Evolutionary conservation across 2,888 invertebrate genomes (phyloP).

Genomic region (Athrips mouffetella): DNA sequence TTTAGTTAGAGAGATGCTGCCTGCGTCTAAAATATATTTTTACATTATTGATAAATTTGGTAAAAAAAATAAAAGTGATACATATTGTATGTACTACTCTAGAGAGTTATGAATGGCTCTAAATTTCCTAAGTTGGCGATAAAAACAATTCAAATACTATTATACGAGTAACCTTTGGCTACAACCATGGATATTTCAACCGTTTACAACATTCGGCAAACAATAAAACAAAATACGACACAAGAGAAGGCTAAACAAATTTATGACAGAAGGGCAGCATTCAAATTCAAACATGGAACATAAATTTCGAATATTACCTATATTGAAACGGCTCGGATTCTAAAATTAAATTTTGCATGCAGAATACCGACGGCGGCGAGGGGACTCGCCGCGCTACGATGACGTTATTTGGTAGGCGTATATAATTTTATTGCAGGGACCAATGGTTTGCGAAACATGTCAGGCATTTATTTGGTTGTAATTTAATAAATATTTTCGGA

Average conservation of each 20-base stretch:
- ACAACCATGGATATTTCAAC: too few relatives aligned
- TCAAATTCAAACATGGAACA: conserved; percentile 66
- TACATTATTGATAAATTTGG: too few relatives aligned
- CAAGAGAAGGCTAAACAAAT: conserved; percentile 35
- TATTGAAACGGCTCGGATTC: conserved; percentile 71
- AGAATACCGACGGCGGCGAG: conserved; percentile 55
- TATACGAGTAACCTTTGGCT: too few relatives aligned
- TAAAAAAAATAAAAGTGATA: too few relatives aligned
- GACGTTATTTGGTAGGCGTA: conserved; percentile 75
- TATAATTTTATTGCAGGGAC: conserved; percentile 76
- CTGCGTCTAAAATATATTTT: too few relatives aligned
- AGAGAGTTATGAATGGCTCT: too few relatives aligned
- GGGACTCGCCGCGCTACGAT: too few relatives aligned
- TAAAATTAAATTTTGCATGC: conserved; percentile 78
- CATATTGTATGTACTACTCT: neutral
- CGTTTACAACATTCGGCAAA: conserved; percentile 22
- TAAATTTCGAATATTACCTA: conserved; percentile 75
- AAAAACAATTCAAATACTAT: too few relatives aligned
- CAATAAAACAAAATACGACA: conserved; percentile 25
- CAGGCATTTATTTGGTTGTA: conserved; percentile 52
- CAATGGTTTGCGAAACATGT: conserved; percentile 72
- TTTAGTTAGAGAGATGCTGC: too few relatives aligned
- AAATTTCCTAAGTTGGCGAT: too few relatives aligned
- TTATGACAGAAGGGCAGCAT: conserved; percentile 43
- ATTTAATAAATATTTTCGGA: conserved; percentile 36